Base-by-base conservation (phyloP, 1,140 invertebrate genomes). In the Trinorchestia longiramus region DNA sequence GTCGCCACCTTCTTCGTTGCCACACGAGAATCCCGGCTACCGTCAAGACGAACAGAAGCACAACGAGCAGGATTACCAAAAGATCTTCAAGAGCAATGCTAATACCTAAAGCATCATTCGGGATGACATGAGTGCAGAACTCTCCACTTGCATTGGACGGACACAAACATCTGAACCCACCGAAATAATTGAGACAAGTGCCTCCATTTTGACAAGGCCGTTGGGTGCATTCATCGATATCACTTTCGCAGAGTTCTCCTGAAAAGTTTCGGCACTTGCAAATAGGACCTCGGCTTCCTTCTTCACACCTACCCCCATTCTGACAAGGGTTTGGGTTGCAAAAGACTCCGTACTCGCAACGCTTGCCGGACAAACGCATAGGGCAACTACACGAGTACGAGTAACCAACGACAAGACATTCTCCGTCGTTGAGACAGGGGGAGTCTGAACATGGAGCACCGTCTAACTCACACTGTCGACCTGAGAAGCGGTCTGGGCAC, bases 371-470 rank as follows among this genome's bases (percentile, higher is more conserved):
- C 77, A 97, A 97, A 0, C 97, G 97, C 42, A 97, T 96, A 11
- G 97, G 96, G 97, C 97, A 98, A 43, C 97, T 97, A 96, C 97
- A 98, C 62, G 97, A 96, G 94, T 96, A 97, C 91, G 96, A 96
- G 94, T 97, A 96, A n/a, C 96, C 95, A 28, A 97, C 95, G 96
- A 97, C 97, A 95, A 97, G 96, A 97, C 98, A 98, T 53, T 97
- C 97, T 19, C 97, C 97, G 42, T 97, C 97, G 96, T 99, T 98
- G 6, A 99, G 98, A 97, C 99, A 99, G 0, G 99, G 99, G 23
- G 98, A 98, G 40, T 98, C 98, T 0, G 98, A 98, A 97, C 99
- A 99, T 0, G 99, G 99, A 97, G 99, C 98, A 11, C 98, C 98
- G 97, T 99, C 99, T 28, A 98, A 97, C 97, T 99, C 99, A 97